Conservation (phyloP, 2,797 vertebrate species). For the Girardinus metallicus region DNA sequence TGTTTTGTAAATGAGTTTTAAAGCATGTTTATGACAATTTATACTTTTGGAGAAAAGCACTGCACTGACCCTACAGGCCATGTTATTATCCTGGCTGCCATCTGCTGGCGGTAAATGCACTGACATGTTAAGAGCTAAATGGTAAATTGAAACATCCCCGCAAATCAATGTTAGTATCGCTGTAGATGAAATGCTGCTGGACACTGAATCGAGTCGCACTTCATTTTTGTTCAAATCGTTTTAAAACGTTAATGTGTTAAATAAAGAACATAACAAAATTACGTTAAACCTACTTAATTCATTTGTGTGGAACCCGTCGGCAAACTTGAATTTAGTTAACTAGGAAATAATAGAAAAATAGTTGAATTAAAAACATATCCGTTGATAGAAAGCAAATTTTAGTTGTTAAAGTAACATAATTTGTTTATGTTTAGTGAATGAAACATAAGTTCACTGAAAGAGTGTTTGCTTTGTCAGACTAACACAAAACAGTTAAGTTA, state of each 20-base stretch:
- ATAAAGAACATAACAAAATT: background rate
- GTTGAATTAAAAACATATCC: background rate
- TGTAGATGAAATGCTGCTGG: background rate
- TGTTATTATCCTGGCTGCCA: slow-evolving; percentile 48
- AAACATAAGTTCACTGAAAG: too few species aligned
- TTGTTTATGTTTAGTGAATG: too few species aligned
- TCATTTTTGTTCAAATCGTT: too few species aligned
- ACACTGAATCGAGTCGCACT: too few species aligned
- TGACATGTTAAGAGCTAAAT: background rate
- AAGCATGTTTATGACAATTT: background rate
- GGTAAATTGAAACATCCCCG: background rate
- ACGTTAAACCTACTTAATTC: background rate
- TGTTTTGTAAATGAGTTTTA: background rate
- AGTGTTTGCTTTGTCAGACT: too few species aligned
- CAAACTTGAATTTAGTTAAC: background rate
- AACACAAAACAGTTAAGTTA: too few species aligned
- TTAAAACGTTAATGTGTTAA: background rate
- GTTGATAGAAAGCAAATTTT: background rate
- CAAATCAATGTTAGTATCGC: background rate
- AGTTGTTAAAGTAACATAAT: background rate
- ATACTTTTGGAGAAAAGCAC: background rate
- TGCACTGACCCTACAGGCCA: background rate
- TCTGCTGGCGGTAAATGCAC: slow-evolving; percentile 54
- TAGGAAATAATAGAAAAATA: background rate
- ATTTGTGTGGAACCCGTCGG: background rate